Evolutionary conservation across 2,113 vertebrate species (phyloP).

Genomic region (Noturus placidus): DNA sequence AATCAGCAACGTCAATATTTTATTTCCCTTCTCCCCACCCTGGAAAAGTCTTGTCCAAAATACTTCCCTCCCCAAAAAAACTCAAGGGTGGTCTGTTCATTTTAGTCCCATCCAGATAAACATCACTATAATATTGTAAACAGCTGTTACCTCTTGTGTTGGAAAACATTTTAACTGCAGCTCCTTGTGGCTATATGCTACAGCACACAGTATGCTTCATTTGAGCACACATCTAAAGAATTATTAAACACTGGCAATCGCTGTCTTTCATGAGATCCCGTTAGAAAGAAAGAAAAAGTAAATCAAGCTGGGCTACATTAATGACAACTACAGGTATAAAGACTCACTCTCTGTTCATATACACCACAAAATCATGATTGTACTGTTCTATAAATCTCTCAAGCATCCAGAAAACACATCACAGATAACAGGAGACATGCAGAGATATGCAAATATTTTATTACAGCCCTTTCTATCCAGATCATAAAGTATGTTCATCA

Average conservation of each 20-base stretch:
- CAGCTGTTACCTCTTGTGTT: slow-evolving; percentile 19
- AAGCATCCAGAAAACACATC: not conserved
- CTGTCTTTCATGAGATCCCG: not conserved
- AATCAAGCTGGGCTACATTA: not conserved
- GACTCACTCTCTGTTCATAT: not conserved
- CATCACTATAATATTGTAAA: slow-evolving; percentile 5
- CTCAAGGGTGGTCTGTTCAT: slow-evolving; percentile 11
- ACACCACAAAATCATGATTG: not conserved
- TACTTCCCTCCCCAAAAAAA: no score
- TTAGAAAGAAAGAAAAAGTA: not conserved
- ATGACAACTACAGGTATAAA: not conserved
- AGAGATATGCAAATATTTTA: not conserved
- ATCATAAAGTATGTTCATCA: not conserved
- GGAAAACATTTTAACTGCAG: not conserved
- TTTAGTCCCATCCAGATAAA: slow-evolving; percentile 1
- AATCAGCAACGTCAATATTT: not conserved
- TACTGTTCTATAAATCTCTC: not conserved
- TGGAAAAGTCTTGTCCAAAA: slow-evolving; percentile 4
- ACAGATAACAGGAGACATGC: not conserved
- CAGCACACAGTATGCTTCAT: not conserved
- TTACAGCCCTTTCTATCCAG: not conserved
- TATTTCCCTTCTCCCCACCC: not conserved
- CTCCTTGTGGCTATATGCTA: not conserved
- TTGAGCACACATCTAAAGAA: not conserved
- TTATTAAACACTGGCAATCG: not conserved